Base-by-base conservation (phyloP, 2,113 vertebrate genomes). In the Procavia capensis region DNA sequence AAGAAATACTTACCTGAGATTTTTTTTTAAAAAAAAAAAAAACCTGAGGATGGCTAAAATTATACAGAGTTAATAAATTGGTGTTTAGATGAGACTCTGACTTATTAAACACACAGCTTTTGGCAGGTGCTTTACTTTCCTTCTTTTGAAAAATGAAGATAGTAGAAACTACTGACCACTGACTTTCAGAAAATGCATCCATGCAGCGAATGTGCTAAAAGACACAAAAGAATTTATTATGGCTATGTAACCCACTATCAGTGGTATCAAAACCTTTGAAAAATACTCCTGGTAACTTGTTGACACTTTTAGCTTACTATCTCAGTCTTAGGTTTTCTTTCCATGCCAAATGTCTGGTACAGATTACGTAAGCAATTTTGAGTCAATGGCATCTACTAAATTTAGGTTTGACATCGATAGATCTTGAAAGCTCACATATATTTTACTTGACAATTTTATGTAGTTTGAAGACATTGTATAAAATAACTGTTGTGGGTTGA, bases 391-490 rank as follows among this genome's bases (percentile, higher is more conserved):
- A 68, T 39, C 9, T 59, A 45, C 50, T 43, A 82, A 86, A 6
- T 86, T 85, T 50, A 88, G 41, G 22, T 91, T 88, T 88, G 64
- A 85, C 93, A 86, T 91, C 31, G 86, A 39, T 5, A 91, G 43
- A 47, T 36, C 9, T 36, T 63, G 54, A 74, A 70, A 41, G 50
- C 5, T 61, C 6, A 14, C 6, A 5, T 20, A 76, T 63, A 10
- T 63, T 85, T 85, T 45, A 80, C 9, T 50, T 91, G 61, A 74
- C 34, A 89, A 57, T 45, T 66, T 20, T 81, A 59, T n/a, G 78
- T 19, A 61, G 19, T 50, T 85, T 90, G 59, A 84, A 80, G 11
- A 41, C 17, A 81, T 43, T 50, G 17, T 72, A 11, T 88, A 64
- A 93, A 47, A 63, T 41, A 85, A n/a, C 11, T 54, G 14, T 54